A percentile compares a stretch with the other conserved stretches of the same genome.
Conservation (phyloP, 2,113 vertebrate genomes). For the Amblyornis subalaris region DNA sequence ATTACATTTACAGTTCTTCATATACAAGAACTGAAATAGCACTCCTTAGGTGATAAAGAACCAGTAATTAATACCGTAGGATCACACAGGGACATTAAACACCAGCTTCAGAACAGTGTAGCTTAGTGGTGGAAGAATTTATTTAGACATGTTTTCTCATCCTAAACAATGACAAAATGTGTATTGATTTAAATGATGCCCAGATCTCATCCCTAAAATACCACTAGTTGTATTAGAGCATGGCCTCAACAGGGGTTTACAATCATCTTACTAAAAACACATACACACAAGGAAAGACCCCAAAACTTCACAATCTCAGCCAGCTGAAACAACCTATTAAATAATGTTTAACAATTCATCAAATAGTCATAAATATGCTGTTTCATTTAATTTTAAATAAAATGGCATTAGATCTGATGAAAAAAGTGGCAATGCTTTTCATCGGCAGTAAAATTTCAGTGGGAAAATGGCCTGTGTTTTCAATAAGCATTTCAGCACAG, state of each 20-base stretch:
- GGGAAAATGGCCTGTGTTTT: not conserved
- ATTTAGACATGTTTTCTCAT: not conserved
- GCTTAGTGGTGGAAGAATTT: not conserved
- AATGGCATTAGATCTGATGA: not conserved
- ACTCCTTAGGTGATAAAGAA: not conserved
- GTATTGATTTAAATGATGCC: not conserved
- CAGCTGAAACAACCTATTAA: not conserved
- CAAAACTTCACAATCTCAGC: not conserved
- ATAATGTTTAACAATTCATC: not conserved
- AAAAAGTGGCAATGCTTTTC: not conserved
- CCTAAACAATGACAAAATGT: not conserved
- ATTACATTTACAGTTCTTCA: not conserved
- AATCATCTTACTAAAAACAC: not conserved
- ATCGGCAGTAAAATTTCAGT: not conserved
- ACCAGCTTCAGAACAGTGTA: not conserved
- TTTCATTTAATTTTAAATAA: not conserved
- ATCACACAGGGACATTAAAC: not conserved
- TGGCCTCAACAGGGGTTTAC: not conserved
- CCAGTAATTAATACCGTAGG: not conserved
- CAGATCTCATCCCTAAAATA: not conserved
- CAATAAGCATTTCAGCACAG: not conserved
- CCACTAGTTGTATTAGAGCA: not conserved
- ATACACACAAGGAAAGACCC: rapidly evolving
- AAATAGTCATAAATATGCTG: not conserved
- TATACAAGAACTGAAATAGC: not conserved